Conservation (phyloP, 2,888 invertebrate species). For the Merodon equestris region DNA sequence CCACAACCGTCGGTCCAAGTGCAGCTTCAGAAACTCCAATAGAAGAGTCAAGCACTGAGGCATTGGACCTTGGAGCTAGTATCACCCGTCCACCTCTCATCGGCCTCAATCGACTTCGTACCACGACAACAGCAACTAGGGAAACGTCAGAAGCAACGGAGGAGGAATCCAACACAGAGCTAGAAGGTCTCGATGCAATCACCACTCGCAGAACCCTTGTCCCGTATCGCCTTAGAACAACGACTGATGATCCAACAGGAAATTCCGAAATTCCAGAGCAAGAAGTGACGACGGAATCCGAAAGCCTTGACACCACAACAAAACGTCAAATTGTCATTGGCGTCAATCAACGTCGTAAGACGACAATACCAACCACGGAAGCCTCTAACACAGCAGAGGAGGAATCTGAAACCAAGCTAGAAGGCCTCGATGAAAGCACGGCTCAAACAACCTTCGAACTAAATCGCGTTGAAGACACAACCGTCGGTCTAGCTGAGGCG, state of each 20-base stretch:
- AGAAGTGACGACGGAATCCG: too few species aligned
- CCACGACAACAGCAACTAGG: constrained; percentile 23
- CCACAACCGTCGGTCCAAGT: neutral
- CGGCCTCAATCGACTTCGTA: constrained; percentile 20
- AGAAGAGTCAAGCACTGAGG: too few species aligned
- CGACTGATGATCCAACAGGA: neutral
- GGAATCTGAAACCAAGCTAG: neutral
- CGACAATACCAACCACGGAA: neutral
- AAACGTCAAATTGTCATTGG: constrained; percentile 42
- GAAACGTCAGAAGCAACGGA: neutral
- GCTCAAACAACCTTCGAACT: too few species aligned
- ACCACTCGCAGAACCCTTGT: constrained; percentile 52
- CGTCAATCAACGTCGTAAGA: neutral
- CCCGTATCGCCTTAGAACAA: constrained; percentile 63
- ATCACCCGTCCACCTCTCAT: constrained; percentile 3
- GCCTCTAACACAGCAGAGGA: constrained; percentile 2
- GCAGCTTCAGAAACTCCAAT: constrained; percentile 23
- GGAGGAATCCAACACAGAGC: neutral
- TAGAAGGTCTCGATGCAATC: constrained; percentile 20
- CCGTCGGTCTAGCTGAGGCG: too few species aligned
- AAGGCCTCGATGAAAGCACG: too few species aligned
- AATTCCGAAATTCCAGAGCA: too few species aligned
- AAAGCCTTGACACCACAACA: too few species aligned
- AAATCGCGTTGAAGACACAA: too few species aligned
- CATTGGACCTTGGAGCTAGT: too few species aligned